Evolutionary conservation across 2,888 invertebrate species (phyloP), one percentile per base, ranked within the genome.

Genomic region (Drepanosiphum platanoidis): DNA sequence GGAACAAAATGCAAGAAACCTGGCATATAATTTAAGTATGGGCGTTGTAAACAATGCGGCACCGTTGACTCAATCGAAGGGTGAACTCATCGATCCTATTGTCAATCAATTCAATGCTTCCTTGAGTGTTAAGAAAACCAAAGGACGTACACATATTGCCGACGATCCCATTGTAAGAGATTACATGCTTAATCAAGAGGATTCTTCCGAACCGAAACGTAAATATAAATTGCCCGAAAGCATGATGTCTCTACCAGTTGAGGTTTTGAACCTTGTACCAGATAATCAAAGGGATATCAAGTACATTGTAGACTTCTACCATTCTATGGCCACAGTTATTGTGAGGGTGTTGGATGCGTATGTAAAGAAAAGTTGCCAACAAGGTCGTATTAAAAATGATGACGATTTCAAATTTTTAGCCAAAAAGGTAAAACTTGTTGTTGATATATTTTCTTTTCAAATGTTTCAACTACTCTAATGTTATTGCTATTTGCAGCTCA

Each of bases 321-420:
- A 86, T 22, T 18, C 32, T 22, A 84, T 84, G 83, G 83, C 83
- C 30, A 68, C 83, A 66, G 83, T 84, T 39, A 84, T 84, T 52
- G 83, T 84, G 1, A 84, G 68, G 58, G 68, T 84, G 32, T 52
- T 84, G 52, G 83, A 68, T 52, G 27, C 52, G 0, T 84, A 84
- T 75, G 83, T 84, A 4, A 84, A 84, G 9, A 84, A 75, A 58
- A 75, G 34, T 66, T 98, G 97, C 88, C 93, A 93, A 88, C 91
- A 93, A 87, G 98, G 96, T 0, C 92, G 95, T 88, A 98, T 99
- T 88, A 94, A 94, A 3, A 94, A 93, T 89, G 96, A 95, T 0
- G 96, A 97, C 72, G 98, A 98, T 90, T 96, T 98, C 90, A 97
- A 97, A 90, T 96, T 97, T 91, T 92, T 98, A 83, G 97, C 97